Base-by-base conservation (phyloP, 1,140 invertebrate species). In the Trinorchestia longiramus region DNA sequence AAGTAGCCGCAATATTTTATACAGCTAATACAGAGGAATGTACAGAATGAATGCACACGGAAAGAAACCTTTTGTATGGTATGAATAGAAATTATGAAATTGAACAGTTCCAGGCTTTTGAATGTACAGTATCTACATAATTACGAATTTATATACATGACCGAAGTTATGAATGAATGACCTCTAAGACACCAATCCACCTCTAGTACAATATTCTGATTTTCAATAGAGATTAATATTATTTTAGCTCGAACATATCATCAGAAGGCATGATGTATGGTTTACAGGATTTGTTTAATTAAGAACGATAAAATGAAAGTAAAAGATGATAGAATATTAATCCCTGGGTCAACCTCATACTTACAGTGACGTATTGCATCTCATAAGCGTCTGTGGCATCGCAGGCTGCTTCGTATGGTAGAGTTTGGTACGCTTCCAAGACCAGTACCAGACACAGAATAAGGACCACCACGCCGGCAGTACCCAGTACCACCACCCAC, bases 301-400 rank as follows among this genome's bases (percentile, higher is more conserved):
- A 8, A 94, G 47, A 43, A 47, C 3, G 40, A 43, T 42, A 19
- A 42, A 43, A 44, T 42, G 36, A 91, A 15, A 4, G 43, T 43
- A 4, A 91, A 11, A 42, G 41, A 42, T 91, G 41, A 91, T 42
- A 42, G 41, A 43, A 44, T 91, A 28, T 42, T 43, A 42, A 44
- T 42, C 15, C 41, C 41, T 43, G 28, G 11, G 6, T 42, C 15
- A 91, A 41, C 11, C 19, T 94, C 43, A 43, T 45, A 94, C 92
- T 94, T n/a, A 94, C 92, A 40, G 92, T 94, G 41, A 94, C 43
- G 92, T 47, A 94, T 40, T 94, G 92, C 92, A 94, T 94, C 43
- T 94, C 92, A 40, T 94, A 94, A 45, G 92, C 8, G 44, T 94
- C 92, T 94, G 92, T 19, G 41, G 92, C 40, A 19, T 94, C 92